These are phyloP conservation scores for Drosophila recens DNA, from an alignment of 2,888 invertebrate genomes.

Conservation along the genomic window DNA sequence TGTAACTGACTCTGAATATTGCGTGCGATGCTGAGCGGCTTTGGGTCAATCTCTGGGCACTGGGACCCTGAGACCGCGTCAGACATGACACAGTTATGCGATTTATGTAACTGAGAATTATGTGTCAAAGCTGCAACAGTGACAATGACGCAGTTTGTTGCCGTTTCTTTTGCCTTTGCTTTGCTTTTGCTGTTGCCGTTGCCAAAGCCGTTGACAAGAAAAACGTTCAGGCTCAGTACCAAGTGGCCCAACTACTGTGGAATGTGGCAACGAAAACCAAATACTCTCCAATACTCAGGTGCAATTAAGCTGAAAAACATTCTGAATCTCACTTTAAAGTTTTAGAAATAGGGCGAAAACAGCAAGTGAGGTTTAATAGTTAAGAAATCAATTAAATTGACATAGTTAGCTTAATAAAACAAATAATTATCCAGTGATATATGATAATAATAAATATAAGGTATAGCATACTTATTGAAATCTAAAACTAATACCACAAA, in stretches of 20 bases:
- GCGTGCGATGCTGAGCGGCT: conserved; percentile 54
- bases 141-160: conserved; percentile 72
- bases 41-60: conserved; percentile 46
- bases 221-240: conserved; percentile 35
- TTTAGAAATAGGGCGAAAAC: no score
- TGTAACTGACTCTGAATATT: conserved; percentile 34
- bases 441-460: no score
- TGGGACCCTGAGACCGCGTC: conserved; percentile 28
- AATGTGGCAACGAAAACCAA: conserved; percentile 34
- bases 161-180: conserved; percentile 15
- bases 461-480: no score
- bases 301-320: background rate
- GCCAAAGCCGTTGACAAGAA: conserved; percentile 59
- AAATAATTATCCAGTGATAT: no score
- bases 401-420: no score
- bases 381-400: no score
- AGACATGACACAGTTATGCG: conserved; percentile 80
- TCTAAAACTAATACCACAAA: no score
- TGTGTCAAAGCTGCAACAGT: conserved; percentile 70
- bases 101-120: conserved; percentile 78
- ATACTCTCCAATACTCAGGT: conserved; percentile 30
- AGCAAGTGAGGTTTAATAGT: no score
- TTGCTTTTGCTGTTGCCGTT: conserved; percentile 16
- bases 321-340: background rate
- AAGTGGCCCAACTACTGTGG: conserved; percentile 29